A percentile compares a stretch with the other conserved stretches of the same genome.
phyloP scores from a whole-genome alignment of 2,797 vertebrate genomes.

The Tapirus indicus region DNA sequence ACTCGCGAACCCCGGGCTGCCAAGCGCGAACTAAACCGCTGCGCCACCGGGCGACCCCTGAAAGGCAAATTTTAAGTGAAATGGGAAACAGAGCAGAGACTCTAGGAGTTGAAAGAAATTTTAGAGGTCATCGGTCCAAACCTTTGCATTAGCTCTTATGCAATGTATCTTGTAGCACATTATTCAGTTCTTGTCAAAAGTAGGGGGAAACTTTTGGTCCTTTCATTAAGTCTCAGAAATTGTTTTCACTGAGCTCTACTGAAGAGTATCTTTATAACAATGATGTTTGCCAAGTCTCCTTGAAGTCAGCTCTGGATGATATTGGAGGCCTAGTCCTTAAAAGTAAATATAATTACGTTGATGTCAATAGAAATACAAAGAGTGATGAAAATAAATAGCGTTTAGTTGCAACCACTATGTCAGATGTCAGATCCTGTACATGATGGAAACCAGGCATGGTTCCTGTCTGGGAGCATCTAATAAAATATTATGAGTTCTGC shows the following conservation, averaged over 20 bases:
- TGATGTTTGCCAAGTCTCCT: neutral
- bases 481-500: constrained; percentile 66
- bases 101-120: neutral
- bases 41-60: no score
- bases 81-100: neutral
- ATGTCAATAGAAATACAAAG: neutral
- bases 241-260: neutral
- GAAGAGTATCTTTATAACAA: neutral
- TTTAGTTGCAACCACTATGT: constrained; percentile 4
- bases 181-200: neutral
- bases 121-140: neutral
- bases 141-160: neutral
- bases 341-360: neutral
- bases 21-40: no score
- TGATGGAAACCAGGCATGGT: neutral
- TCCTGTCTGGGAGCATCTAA: constrained; percentile 64
- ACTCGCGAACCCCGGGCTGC: no score
- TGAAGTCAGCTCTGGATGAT: neutral
- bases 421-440: neutral
- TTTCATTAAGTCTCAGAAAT: constrained; percentile 14
- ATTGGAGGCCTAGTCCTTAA: neutral
- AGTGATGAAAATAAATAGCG: neutral
- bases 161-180: neutral
- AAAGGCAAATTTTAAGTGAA: neutral
- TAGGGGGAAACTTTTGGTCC: neutral